Evolutionary conservation across 2,797 vertebrate species (phyloP), one percentile per base, ranked within the genome.

Genomic region (Psittacula echo): DNA sequence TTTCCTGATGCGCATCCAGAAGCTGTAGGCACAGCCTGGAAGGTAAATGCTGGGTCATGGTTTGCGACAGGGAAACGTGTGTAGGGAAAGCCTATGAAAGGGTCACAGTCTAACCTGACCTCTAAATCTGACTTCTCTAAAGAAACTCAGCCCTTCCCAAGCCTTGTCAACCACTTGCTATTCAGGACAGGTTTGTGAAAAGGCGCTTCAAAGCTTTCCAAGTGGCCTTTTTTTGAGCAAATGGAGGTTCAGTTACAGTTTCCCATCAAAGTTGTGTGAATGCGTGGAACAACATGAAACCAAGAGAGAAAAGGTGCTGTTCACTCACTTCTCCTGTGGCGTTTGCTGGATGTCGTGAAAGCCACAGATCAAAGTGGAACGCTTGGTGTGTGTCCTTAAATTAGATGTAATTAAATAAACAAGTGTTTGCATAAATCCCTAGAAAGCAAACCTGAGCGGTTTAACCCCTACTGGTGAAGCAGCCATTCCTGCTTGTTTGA

Each of bases 181-280:
- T 92, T 93, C 86, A 93, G 93, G 80, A 82, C 83, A 94, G 78
- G 68, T 74, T 93, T 91, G 77, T 87, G 73, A 85, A 88, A 90
- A 88, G 60, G 80, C 39, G 50, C 83, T 91, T 84, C 75, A 78
- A 74, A 91, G 90, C 58, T 92, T 87, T 85, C 1, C 0, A 39
- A 72, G 61, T 54, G 53, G 83, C 81, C 65, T 89, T 85, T 82
- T 45, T 85, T 53, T 48, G 56, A 85, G 94, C 34, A 87, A 80
- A 85, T 9, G 86, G 47, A 85, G 75, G 80, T 58, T 87, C 76
- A 19, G 72, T 90, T 88, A 87, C 71, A 81, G 72, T 77, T 94
- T 96, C 72, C 70, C 86, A 93, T 80, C 86, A 56, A 27, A 88
- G 70, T 8, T 48, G 30, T 54, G 54, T 76, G 88, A 78, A 89